Base-by-base conservation (phyloP, 2,113 vertebrate genomes). In the Chrysemys picta region DNA sequence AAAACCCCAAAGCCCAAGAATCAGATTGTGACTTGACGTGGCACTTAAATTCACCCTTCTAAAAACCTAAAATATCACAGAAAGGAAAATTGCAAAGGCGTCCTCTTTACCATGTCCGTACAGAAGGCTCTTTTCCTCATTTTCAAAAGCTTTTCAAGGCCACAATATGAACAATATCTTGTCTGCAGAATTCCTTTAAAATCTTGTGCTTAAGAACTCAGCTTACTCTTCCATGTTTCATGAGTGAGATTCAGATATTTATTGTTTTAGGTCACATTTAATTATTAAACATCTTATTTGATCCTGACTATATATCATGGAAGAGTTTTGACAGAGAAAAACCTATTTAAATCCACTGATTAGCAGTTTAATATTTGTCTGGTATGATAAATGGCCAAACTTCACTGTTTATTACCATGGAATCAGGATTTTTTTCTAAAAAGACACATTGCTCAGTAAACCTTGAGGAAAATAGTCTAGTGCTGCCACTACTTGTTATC, bases 341-440 rank as follows among this genome's bases (percentile, higher is more conserved):
- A 10, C 1, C 2, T 10, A 45, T 54, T 47, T 52, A 92, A 80
- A 85, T 72, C 35, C 62, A 50, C 3, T 79, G 42, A 81, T 90
- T 90, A 93, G 82, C 42, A 93, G 10, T 72, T 92, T 94, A 72
- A 31, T 90, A 72, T 94, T 85, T 93, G 29, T 56, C 25, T 72
- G 31, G 8, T 84, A 65, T 85, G 49, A 85, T 89, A 79, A 93
- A 93, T 80, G 0, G 50, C 27, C 62, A 4, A 0, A 2, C 12
- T 80, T 84, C 8, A 8, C 94, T 95, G 83, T 98, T 97, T 96
- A 96, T 95, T 88, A 93, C 84, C 83, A 91, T 85, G 76, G 56
- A 98, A 96, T 98, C 35, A 82, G 49, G 86, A 95, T 96, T 97
- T 98, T 98, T 98, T 69, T 69, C 31, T 97, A 94, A 92, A 95